These are phyloP conservation scores for Mustelus asterias DNA, from an alignment of 2,113 vertebrate species.

Conservation along the genomic window DNA sequence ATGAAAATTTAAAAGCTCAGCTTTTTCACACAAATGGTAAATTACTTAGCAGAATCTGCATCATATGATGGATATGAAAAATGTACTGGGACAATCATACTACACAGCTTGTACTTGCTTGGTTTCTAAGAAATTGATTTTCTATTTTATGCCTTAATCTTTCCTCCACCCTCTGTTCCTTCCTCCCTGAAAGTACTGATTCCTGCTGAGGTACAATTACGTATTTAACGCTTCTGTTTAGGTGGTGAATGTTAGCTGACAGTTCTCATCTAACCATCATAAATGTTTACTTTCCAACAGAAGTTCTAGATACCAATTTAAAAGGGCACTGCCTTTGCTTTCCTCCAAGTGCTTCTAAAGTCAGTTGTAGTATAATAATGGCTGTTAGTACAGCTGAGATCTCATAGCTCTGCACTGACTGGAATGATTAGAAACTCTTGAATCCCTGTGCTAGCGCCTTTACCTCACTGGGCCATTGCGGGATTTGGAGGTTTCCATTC, in stretches of 20 bases:
- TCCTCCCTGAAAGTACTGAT: neutral
- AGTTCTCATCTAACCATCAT: neutral
- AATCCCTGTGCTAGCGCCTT: neutral
- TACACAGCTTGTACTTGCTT: neutral
- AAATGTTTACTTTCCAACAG: neutral
- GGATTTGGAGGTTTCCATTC: neutral
- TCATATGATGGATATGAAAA: neutral
- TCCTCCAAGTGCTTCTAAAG: neutral
- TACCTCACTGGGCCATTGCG: neutral
- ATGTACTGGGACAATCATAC: neutral
- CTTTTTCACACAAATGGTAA: neutral
- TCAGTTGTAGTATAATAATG: neutral
- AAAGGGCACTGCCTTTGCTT: neutral
- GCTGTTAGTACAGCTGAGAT: neutral
- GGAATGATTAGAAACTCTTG: neutral
- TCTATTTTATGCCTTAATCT: neutral
- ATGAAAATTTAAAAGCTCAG: neutral
- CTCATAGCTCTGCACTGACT: neutral
- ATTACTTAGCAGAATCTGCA: neutral
- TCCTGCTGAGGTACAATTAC: neutral
- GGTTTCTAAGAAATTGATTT: neutral
- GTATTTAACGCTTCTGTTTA: neutral
- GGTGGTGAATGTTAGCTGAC: neutral
- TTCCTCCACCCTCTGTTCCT: neutral
- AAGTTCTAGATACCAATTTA: neutral